phyloP scores from a whole-genome alignment of 1,140 invertebrate species.

The Pseudomyrmex cubaensis region DNA sequence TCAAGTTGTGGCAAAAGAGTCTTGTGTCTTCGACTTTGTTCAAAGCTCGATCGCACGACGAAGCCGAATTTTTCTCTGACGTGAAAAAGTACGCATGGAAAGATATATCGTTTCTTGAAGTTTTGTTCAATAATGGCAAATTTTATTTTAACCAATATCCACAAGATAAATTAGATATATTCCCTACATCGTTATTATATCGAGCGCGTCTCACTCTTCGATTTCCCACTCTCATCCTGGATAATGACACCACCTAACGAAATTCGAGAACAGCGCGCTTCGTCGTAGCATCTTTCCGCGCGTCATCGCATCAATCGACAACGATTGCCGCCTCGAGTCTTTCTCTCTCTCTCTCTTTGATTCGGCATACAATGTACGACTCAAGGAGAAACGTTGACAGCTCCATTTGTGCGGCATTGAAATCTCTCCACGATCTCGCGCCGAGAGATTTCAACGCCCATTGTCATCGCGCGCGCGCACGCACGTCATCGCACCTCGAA shows the following conservation, averaged over 20 bases:
- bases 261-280: constrained; percentile 18
- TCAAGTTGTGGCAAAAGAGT: constrained; percentile 36
- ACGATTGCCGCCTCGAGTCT: not conserved
- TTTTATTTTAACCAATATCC: not conserved
- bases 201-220: not conserved
- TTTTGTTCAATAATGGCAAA: too few species aligned
- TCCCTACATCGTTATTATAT: constrained; percentile 2
- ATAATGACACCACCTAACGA: constrained; percentile 34
- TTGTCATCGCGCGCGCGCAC: constrained; percentile 1
- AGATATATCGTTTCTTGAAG: too few species aligned
- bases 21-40: constrained; percentile 30
- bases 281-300: constrained; percentile 44
- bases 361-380: constrained; percentile 11
- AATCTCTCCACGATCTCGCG: constrained; percentile 30
- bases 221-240: constrained; percentile 28
- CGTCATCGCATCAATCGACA: constrained; percentile 44
- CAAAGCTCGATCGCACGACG: constrained; percentile 8
- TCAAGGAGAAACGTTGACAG: constrained; percentile 34
- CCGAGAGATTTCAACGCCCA: not conserved
- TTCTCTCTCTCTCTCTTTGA: not conserved
- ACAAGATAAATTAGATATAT: constrained; percentile 30
- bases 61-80: too few species aligned
- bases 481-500: constrained; percentile 9
- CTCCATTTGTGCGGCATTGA: constrained; percentile 50
- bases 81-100: too few species aligned